Base-by-base conservation (phyloP, 2,113 vertebrate genomes). In the Copsychus sechellarum region DNA sequence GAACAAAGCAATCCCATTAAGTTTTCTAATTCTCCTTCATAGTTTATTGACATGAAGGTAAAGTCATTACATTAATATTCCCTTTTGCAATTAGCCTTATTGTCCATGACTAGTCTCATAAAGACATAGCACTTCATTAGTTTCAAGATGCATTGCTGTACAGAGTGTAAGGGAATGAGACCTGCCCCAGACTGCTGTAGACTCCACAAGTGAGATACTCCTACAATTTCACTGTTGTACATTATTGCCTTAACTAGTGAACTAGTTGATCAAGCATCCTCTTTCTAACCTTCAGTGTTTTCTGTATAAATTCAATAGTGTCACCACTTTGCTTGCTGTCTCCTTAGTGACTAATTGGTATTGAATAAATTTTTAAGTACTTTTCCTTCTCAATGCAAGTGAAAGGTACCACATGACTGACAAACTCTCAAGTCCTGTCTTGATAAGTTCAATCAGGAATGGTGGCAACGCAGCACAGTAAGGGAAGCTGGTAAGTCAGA, bases 101-200 rank as follows among this genome's bases (percentile, higher is more conserved):
- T 95, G 93, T 86, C 90, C 90, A 82, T 97, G 95, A 95, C 95
- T 83, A 76, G 23, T 48, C 81, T 96, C 91, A 92, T 94, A 96
- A 94, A 95, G 83, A 81, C 60, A 66, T 22, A 72, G 36, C 73
- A 94, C 79, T 94, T 95, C 96, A 96, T 96, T 93, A 95, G 79
- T 80, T 95, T 87, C 87, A 94, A 84, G 93, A 95, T 22, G 20
- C 92, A 82, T 94, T 96, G n/a, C 57, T 58, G 16, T 70, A 57
- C 28, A 83, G 64, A 70, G 21, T 60, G 25, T 48, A 79, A 87
- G 13, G 33, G 69, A 40, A 80, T 73, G 36, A 90, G 57, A 86
- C 36, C 36, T 93, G 25, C n/a, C 56, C 43, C 48, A 91, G 60
- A 64, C 18, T 81, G 20, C 91, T 84, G n/a, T 7, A 84, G 15